A percentile compares a stretch with the other conserved stretches of the same genome.
phyloP scores from a whole-genome alignment of 2,113 vertebrate genomes.

The Bubo scandiacus region DNA sequence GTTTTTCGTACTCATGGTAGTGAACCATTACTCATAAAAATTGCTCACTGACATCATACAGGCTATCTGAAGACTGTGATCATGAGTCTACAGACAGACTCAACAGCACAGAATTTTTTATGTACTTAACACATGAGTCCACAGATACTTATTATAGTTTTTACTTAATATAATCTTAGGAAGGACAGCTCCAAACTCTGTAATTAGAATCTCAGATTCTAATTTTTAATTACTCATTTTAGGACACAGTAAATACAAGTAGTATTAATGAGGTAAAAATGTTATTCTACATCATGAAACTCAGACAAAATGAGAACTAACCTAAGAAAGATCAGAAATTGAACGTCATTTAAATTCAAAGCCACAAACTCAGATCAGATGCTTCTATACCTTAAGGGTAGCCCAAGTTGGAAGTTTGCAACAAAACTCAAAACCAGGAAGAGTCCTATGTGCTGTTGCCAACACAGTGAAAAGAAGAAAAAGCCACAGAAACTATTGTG shows the following conservation, averaged over 20 bases:
- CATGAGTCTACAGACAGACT: not conserved
- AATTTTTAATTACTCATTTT: not conserved
- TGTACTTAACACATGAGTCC: not conserved
- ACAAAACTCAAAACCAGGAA: not conserved
- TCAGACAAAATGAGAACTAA: not conserved
- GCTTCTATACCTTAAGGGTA: not conserved
- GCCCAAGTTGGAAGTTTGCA: not conserved
- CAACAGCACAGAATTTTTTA: not conserved
- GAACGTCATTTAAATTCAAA: not conserved
- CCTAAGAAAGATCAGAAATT: not conserved
- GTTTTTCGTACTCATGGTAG: not conserved
- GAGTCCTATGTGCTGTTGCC: not conserved
- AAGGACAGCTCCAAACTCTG: not conserved
- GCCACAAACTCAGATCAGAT: slow-evolving; percentile 14
- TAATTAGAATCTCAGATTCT: not conserved
- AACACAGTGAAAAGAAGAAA: not conserved
- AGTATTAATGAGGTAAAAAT: not conserved
- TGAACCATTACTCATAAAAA: not conserved
- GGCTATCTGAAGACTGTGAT: not conserved
- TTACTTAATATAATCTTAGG: not conserved
- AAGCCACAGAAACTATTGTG: not conserved
- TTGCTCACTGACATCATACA: not conserved
- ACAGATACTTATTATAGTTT: not conserved
- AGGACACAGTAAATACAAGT: not conserved
- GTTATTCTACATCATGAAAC: not conserved